Conservation (phyloP, 2,888 invertebrate genomes). For the Arctia plantaginis region DNA sequence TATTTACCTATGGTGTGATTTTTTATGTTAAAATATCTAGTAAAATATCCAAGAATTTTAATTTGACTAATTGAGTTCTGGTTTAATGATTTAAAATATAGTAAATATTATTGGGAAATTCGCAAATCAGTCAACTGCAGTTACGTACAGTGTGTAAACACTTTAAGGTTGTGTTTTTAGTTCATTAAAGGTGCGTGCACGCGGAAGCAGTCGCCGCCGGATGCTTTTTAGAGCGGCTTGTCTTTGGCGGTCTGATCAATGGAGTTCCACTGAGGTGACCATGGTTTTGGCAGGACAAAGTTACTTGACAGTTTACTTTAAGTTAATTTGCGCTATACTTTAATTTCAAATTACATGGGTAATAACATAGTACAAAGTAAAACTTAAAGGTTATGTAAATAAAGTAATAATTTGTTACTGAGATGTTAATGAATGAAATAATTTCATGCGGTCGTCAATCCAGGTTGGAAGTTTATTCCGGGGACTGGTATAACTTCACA, state of each 20-base stretch:
- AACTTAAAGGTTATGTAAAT: too few species aligned
- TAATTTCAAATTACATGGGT: too few species aligned
- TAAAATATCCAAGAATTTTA: too few species aligned
- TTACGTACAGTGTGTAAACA: constrained; percentile 30
- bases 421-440: too few species aligned
- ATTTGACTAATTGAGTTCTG: too few species aligned
- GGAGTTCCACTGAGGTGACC: constrained; percentile 63
- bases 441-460: too few species aligned
- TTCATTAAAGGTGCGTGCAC: constrained; percentile 83
- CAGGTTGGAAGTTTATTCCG: too few species aligned
- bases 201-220: constrained; percentile 82
- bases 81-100: background rate
- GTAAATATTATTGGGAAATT: background rate
- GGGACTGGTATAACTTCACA: too few species aligned
- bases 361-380: too few species aligned
- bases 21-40: too few species aligned
- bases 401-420: too few species aligned
- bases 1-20: too few species aligned
- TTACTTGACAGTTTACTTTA: background rate
- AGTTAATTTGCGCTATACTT: background rate
- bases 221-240: constrained; percentile 74
- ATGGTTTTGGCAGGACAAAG: constrained; percentile 32
- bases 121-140: background rate
- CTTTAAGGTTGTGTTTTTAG: constrained; percentile 67
- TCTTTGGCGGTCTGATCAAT: constrained; percentile 82